These are phyloP conservation scores for Idaea biselata DNA, from an alignment of 2,888 invertebrate species.

Conservation along the genomic window DNA sequence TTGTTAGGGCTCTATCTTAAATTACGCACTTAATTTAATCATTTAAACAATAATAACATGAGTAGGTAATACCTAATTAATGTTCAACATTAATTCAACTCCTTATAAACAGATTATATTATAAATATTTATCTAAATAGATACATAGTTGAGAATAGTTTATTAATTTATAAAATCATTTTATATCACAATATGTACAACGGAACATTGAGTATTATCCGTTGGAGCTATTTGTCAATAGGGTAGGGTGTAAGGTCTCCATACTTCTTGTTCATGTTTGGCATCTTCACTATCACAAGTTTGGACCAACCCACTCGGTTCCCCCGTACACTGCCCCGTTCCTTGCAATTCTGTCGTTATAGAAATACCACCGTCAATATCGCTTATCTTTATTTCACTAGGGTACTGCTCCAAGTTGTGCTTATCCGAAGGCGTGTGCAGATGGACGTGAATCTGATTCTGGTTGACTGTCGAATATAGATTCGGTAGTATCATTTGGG, in stretches of 20 bases:
- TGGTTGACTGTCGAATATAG: conserved; percentile 92
- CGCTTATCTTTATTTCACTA: conserved; percentile 82
- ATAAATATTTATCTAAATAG: conserved; percentile 13
- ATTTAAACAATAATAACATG: conserved; percentile 58
- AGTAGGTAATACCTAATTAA: conserved; percentile 65
- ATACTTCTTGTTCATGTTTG: conserved; percentile 82
- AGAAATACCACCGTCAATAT: conserved; percentile 80
- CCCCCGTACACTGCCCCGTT: conserved; percentile 61
- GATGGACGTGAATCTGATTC: conserved; percentile 91
- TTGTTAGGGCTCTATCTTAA: background rate
- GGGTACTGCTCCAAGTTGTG: conserved; percentile 84
- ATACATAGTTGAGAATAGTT: background rate
- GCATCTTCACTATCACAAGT: conserved; percentile 79
- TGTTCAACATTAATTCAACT: conserved; percentile 74
- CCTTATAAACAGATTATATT: conserved; percentile 24
- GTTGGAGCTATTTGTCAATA: conserved; percentile 78
- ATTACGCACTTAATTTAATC: conserved; percentile 33
- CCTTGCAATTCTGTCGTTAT: conserved; percentile 75
- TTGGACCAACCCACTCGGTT: conserved; percentile 72
- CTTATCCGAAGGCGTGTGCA: conserved; percentile 85
- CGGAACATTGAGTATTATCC: conserved; percentile 49
- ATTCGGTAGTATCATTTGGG: conserved; percentile 89
- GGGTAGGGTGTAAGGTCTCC: conserved; percentile 79
- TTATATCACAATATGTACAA: conserved; percentile 78
- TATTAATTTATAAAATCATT: conserved; percentile 12